Percentiles rank a stretch among this genome's conserved stretches.
Evolutionary conservation across 2,113 vertebrate genomes (phyloP).

Genomic region (Hydropotes inermis): DNA sequence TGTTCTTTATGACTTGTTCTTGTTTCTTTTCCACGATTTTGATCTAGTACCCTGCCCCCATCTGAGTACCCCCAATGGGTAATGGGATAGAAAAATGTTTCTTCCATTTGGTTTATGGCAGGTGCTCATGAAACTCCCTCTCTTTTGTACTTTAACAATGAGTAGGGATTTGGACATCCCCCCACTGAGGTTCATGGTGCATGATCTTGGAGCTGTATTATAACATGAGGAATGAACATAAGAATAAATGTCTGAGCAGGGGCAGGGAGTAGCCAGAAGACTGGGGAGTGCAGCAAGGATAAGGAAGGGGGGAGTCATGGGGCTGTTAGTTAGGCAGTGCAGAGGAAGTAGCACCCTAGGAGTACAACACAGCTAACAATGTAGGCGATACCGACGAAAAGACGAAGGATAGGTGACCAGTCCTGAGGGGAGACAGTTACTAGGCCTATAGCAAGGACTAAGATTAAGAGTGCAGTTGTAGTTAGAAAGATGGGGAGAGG

Average conservation of each 20-base stretch:
- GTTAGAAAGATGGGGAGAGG: neutral
- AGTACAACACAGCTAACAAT: neutral
- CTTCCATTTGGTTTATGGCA: neutral
- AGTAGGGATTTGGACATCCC: neutral
- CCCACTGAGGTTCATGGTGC: neutral
- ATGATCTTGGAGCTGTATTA: neutral
- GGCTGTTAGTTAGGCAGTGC: neutral
- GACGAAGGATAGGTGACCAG: neutral
- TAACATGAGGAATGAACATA: neutral
- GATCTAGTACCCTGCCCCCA: neutral
- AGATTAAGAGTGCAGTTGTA: neutral
- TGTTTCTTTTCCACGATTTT: neutral
- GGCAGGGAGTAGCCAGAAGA: neutral
- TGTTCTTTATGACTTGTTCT: neutral
- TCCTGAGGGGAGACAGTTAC: neutral
- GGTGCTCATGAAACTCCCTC: neutral
- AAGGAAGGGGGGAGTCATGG: neutral
- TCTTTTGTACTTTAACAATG: neutral
- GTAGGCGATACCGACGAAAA: fast-evolving
- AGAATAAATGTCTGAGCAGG: neutral
- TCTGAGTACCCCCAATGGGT: neutral
- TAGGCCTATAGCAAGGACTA: neutral
- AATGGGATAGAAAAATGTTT: neutral
- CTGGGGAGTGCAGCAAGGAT: neutral
- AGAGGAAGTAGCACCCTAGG: neutral